Percentiles rank a stretch among this genome's conserved stretches.
Evolutionary conservation across 2,797 vertebrate genomes (phyloP).

Genomic region (Lacerta viridis): DNA sequence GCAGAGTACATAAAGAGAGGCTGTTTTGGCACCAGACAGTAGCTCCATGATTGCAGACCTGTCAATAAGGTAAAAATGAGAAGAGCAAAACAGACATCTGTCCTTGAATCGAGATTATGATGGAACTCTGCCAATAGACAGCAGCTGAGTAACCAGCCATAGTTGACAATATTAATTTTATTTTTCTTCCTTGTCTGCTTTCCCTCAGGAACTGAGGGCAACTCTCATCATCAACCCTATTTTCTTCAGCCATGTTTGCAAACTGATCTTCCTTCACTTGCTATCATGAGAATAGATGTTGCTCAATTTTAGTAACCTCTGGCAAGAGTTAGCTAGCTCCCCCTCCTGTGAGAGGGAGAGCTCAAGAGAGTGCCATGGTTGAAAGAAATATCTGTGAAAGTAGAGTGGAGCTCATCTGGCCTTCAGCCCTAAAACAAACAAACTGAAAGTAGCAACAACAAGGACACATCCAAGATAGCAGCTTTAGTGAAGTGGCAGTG

Average conservation of each 20-base stretch:
- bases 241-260: constrained; percentile 34
- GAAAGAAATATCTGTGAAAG: background rate
- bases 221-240: constrained; percentile 8
- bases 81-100: constrained; percentile 33
- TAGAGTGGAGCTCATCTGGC: background rate
- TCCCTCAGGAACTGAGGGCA: background rate
- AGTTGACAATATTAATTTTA: rapidly evolving
- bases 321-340: background rate
- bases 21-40: constrained; percentile 53
- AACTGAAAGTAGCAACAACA: background rate
- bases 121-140: constrained; percentile 25
- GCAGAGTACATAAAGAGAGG: background rate
- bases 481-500: background rate
- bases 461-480: background rate
- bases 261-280: background rate
- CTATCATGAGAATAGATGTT: rapidly evolving
- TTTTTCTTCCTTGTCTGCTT: constrained; percentile 19
- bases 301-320: constrained; percentile 11
- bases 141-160: background rate
- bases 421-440: background rate
- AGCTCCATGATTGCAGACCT: constrained; percentile 63
- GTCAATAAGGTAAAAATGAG: constrained; percentile 62
- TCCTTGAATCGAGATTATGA: constrained; percentile 39
- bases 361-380: rapidly evolving
- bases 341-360: background rate